Conservation (phyloP, 2,888 invertebrate genomes). For the Apamea anceps region DNA sequence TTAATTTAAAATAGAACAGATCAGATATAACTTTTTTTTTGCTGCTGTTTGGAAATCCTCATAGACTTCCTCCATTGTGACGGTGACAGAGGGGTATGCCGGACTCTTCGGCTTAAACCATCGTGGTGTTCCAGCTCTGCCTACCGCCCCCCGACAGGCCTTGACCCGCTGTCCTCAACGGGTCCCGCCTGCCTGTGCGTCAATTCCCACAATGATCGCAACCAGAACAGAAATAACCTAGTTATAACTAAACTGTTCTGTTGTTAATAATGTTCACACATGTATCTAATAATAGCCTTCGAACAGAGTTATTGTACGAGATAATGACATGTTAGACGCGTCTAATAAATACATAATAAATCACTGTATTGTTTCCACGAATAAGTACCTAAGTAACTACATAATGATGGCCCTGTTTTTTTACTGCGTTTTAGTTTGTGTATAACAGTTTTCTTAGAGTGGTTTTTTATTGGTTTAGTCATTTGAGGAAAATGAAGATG, state of each 20-base stretch:
- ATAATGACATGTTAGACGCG: slow-evolving; percentile 10
- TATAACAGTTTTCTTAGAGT: neutral
- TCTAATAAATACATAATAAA: slow-evolving; percentile 39
- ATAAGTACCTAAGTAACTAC: neutral
- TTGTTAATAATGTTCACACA: slow-evolving; percentile 15
- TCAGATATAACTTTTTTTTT: too few relatives aligned
- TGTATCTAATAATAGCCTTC: slow-evolving; percentile 34
- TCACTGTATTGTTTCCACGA: slow-evolving; percentile 28
- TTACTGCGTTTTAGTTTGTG: slow-evolving; percentile 1
- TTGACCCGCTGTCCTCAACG: too few relatives aligned
- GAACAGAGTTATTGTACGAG: slow-evolving; percentile 46
- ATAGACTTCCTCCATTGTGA: too few relatives aligned
- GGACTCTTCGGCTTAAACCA: too few relatives aligned
- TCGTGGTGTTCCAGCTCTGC: too few relatives aligned
- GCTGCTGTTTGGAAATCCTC: too few relatives aligned
- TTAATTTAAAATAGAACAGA: neutral
- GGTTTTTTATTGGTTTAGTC: slow-evolving; percentile 4
- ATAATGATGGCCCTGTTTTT: slow-evolving; percentile 26
- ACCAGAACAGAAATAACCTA: slow-evolving; percentile 2
- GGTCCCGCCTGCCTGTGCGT: too few relatives aligned
- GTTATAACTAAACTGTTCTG: neutral
- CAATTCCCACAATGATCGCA: too few relatives aligned
- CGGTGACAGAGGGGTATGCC: too few relatives aligned
- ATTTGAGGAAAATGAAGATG: slow-evolving; percentile 25
- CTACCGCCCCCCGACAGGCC: too few relatives aligned